Conservation (phyloP, 1,140 invertebrate genomes). For the Drosophila sp. region DNA sequence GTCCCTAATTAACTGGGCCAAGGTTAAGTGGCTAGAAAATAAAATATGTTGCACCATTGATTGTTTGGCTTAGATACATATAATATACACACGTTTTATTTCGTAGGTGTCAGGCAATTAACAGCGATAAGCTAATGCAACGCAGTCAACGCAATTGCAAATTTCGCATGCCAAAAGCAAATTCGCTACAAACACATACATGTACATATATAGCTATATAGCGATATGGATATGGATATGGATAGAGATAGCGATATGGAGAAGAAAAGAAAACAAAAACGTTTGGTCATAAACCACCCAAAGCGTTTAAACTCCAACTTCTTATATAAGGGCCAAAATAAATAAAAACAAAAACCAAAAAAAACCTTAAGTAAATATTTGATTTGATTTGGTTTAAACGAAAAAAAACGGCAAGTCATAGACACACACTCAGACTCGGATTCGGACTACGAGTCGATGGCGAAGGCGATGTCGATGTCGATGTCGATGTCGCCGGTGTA, state of each 20-base stretch:
- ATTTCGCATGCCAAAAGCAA: slow-evolving; percentile 39
- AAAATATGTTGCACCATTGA: slow-evolving; percentile 43
- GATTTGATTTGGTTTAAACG: slow-evolving; percentile 61
- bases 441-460: neutral
- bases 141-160: slow-evolving; percentile 51
- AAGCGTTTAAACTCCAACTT: slow-evolving; percentile 43
- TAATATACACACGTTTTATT: slow-evolving; percentile 65
- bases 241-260: slow-evolving; percentile 10
- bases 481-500: slow-evolving; percentile 21
- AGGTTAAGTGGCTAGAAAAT: slow-evolving; percentile 45
- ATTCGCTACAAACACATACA: slow-evolving; percentile 14
- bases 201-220: slow-evolving; percentile 22
- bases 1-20: slow-evolving; percentile 56
- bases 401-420: slow-evolving; percentile 67
- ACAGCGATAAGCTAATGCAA: slow-evolving; percentile 57
- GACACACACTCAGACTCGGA: slow-evolving; percentile 9
- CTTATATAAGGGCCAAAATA: slow-evolving; percentile 60
- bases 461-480: neutral
- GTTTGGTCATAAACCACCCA: slow-evolving; percentile 66
- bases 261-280: slow-evolving; percentile 19
- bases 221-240: slow-evolving; percentile 2
- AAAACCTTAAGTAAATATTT: slow-evolving; percentile 64
- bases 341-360: slow-evolving; percentile 45
- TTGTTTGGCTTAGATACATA: slow-evolving; percentile 22
- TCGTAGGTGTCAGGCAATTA: slow-evolving; percentile 67